phyloP scores from a whole-genome alignment of 2,113 vertebrate genomes.

The Chaenocephalus aceratus region DNA sequence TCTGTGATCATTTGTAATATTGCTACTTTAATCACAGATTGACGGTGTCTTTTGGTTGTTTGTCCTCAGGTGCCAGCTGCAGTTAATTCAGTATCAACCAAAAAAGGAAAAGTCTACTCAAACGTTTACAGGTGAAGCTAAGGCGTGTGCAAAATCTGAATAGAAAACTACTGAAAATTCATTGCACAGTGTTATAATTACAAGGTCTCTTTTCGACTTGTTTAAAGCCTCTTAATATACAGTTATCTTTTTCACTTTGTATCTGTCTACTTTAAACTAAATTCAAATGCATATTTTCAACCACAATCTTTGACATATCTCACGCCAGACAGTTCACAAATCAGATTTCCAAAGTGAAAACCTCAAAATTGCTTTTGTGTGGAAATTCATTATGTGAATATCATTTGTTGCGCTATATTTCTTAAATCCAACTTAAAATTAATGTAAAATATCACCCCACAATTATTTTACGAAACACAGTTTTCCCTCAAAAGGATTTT shows the following conservation, averaged over 20 bases:
- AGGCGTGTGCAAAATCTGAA: not conserved
- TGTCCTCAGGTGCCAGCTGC: slow-evolving; percentile 30
- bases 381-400: no score
- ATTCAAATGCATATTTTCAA: not conserved
- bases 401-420: not conserved
- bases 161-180: not conserved
- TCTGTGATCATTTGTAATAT: not conserved
- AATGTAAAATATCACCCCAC: not conserved
- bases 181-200: not conserved
- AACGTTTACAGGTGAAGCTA: slow-evolving; percentile 56
- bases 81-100: not conserved
- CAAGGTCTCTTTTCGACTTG: not conserved
- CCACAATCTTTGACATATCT: not conserved
- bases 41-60: not conserved
- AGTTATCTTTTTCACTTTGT: not conserved
- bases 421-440: not conserved
- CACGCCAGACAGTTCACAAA: not conserved
- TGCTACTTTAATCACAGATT: not conserved
- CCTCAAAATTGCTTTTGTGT: no score
- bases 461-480: not conserved
- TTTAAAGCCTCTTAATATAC: not conserved
- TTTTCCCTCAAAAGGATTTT: not conserved
- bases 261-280: not conserved
- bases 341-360: no score
- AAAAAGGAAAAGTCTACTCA: not conserved